phyloP scores from a whole-genome alignment of 2,888 invertebrate species.

The Platycnemis pennipes region DNA sequence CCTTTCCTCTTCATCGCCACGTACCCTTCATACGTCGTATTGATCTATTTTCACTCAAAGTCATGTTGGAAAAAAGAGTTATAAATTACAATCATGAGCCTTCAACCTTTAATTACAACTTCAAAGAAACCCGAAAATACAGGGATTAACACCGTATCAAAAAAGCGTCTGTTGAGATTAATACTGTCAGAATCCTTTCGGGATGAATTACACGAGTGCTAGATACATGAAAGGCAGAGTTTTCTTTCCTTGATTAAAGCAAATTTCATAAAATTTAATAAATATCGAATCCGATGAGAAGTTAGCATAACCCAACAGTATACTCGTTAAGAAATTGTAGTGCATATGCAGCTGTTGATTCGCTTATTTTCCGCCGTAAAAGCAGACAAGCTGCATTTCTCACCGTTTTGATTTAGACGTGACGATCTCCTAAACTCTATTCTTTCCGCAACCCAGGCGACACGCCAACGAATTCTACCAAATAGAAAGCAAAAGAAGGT shows the following conservation, averaged over 20 bases:
- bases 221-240: not conserved
- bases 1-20: not conserved
- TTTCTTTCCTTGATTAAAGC: not conserved
- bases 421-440: not conserved
- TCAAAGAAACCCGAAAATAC: not conserved
- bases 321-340: not conserved
- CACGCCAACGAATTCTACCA: not conserved
- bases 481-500: not conserved
- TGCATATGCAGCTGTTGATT: not conserved
- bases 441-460: not conserved
- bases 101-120: constrained; percentile 14
- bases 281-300: not conserved
- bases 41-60: not conserved
- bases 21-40: not conserved
- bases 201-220: not conserved
- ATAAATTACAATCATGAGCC: not conserved
- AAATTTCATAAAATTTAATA: not conserved
- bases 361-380: not conserved
- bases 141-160: not conserved
- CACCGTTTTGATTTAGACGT: not conserved
- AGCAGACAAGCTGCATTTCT: not conserved
- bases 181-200: not conserved
- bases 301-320: not conserved
- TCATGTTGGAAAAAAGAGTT: not conserved
- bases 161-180: not conserved